Conservation (phyloP, 1,140 invertebrate genomes). For the Drosophila burlai region DNA sequence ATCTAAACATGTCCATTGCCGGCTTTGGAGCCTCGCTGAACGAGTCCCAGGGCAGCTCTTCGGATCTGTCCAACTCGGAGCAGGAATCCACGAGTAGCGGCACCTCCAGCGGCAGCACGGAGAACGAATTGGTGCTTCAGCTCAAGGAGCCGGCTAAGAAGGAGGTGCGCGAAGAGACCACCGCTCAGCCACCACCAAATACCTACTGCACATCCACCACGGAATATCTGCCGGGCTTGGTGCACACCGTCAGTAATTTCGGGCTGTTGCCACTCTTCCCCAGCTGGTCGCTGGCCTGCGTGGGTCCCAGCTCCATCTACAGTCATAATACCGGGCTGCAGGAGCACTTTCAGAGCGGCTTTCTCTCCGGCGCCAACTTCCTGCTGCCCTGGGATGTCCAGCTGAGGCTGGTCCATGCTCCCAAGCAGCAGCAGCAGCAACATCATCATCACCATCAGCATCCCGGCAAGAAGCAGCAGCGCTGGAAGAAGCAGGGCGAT, state of each 20-base stretch:
- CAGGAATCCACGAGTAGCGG: slow-evolving; percentile 36
- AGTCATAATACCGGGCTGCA: slow-evolving; percentile 94
- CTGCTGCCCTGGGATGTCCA: slow-evolving; percentile 98
- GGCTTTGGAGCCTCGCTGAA: slow-evolving; percentile 60
- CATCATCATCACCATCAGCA: slow-evolving; percentile 34
- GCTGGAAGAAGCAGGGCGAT: slow-evolving; percentile 79
- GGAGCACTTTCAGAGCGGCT: slow-evolving; percentile 93
- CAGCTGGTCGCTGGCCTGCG: slow-evolving; percentile 96
- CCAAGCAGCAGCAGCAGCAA: slow-evolving; percentile 44
- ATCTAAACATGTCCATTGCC: slow-evolving; percentile 71
- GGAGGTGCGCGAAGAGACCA: slow-evolving; percentile 6
- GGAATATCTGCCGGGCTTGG: slow-evolving; percentile 95
- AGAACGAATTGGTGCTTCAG: slow-evolving; percentile 76
- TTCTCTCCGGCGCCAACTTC: slow-evolving; percentile 95
- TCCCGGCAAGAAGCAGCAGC: slow-evolving; percentile 58
- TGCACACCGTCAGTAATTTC: slow-evolving; percentile 91
- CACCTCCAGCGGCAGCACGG: slow-evolving; percentile 39
- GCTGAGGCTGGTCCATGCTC: slow-evolving; percentile 87
- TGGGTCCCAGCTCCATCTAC: slow-evolving; percentile 96
- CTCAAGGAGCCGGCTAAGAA: slow-evolving; percentile 52
- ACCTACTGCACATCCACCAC: slow-evolving; percentile 90
- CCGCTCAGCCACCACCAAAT: background rate
- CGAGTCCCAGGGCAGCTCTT: slow-evolving; percentile 32
- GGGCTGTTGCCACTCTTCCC: slow-evolving; percentile 94
- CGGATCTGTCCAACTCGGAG: slow-evolving; percentile 21